Evolutionary conservation across 2,888 invertebrate genomes (phyloP), one percentile per base, ranked within the genome.

Genomic region (Notocelia uddmanniana): DNA sequence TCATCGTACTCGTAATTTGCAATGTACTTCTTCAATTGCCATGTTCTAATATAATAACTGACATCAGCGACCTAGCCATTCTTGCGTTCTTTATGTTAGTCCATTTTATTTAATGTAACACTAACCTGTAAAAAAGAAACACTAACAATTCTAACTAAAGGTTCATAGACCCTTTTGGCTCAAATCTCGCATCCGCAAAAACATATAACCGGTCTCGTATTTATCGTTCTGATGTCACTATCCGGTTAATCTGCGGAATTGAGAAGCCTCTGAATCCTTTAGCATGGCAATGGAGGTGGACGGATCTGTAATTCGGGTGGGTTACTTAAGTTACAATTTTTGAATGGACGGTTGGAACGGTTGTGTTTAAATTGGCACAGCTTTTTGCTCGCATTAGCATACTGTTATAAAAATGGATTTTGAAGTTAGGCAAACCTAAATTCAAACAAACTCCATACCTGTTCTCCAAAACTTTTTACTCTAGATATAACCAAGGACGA

Each of bases 131-230:
- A 57, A 57, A 31, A 31, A 31, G 8, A 31, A 26, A 26, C 23
- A 26, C 26, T 37, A 37, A 0, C 3, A 57, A 5, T n/a, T 15
- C 15, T 1, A 41, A 60, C 8, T 11, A 19, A 52, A 34, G 34
- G 52, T 31, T 50, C 63, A 50, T 62, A 50, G 50, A 63, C 63
- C 63, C 63, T 63, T 63, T 63, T 50, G 26, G 48, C 62, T 37
- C 21, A 13, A 18, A 6, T 31, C 26, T 60, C 6, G 26, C 60
- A 62, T 62, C 18, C 31, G 50, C 63, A 52, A 64, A 64, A 64
- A 64, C 63, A 45, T 18, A 19, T n/a, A 64, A 69, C 68, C 73
- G 73, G 73, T 73, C 73, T 41, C 62, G 57, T 72, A 62, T 55
- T 58, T 58, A 60, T 52, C 59, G 64, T 15, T 57, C 37, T 60